Percentiles rank a stretch among this genome's conserved stretches.
phyloP scores from a whole-genome alignment of 2,888 invertebrate genomes.

The Hyposoter didymator region DNA sequence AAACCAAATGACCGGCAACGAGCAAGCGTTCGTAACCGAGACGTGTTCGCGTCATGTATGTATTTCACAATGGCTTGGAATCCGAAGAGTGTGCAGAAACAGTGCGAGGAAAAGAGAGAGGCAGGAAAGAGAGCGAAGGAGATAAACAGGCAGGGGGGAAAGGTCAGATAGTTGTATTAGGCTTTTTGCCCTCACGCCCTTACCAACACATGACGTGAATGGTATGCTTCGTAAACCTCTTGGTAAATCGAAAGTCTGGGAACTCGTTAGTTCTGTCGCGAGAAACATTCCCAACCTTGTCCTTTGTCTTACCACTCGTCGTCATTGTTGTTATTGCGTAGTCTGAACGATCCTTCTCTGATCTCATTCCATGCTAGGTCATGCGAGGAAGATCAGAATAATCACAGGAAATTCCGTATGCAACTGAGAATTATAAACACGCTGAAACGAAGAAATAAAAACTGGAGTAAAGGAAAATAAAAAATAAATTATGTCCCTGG shows the following conservation, averaged over 20 bases:
- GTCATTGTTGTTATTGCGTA: slow-evolving; percentile 46
- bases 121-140: slow-evolving; percentile 3
- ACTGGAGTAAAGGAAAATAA: slow-evolving; percentile 4
- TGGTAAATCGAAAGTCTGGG: slow-evolving; percentile 50
- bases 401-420: slow-evolving; percentile 38
- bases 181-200: slow-evolving; percentile 51
- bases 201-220: slow-evolving; percentile 62
- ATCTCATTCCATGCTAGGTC: slow-evolving; percentile 39
- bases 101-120: slow-evolving; percentile 37
- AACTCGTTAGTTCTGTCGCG: slow-evolving; percentile 67
- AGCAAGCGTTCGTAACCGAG: slow-evolving; percentile 65
- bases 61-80: slow-evolving; percentile 55
- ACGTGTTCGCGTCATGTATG: slow-evolving; percentile 54
- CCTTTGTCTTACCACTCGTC: slow-evolving; percentile 24
- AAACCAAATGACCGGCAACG: slow-evolving; percentile 77
- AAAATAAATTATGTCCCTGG: not conserved
- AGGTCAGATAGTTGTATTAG: slow-evolving; percentile 52
- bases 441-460: slow-evolving; percentile 23
- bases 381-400: slow-evolving; percentile 9
- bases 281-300: slow-evolving; percentile 34
- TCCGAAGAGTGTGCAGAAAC: slow-evolving; percentile 30
- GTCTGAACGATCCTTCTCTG: slow-evolving; percentile 27
- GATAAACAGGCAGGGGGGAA: slow-evolving; percentile 9
- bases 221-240: slow-evolving; percentile 52
- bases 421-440: slow-evolving; percentile 37